phyloP scores from a whole-genome alignment of 2,797 vertebrate species.

The Schizopygopsis malacanthus region DNA sequence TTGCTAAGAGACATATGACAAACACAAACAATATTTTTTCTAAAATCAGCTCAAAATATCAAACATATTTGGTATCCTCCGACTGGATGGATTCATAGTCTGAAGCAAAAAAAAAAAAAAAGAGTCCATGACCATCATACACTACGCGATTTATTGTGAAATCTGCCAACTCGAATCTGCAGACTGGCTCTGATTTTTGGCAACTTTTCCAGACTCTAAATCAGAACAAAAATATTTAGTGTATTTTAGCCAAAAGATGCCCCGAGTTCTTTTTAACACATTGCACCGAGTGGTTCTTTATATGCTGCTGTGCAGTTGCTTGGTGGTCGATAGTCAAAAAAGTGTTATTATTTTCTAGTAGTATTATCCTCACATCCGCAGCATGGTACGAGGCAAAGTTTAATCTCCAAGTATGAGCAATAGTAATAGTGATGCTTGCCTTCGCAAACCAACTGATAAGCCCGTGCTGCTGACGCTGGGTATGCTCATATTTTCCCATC shows the following conservation, averaged over 20 bases:
- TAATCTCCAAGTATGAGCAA: conserved; percentile 3
- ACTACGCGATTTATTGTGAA: not conserved
- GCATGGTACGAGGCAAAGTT: not conserved
- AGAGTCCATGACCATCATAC: not conserved
- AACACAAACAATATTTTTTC: no score
- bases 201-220: not conserved
- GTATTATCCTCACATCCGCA: not conserved
- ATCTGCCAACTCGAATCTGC: not conserved
- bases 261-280: not conserved
- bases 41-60: no score
- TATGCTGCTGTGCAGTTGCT: not conserved
- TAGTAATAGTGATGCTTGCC: not conserved
- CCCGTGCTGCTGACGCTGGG: conserved; percentile 24
- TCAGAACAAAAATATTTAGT: not conserved
- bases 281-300: conserved; percentile 7
- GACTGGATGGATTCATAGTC: no score
- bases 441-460: not conserved
- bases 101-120: no score
- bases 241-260: not conserved
- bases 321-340: not conserved
- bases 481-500: conserved; percentile 44
- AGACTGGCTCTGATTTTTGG: not conserved
- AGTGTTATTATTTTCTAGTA: not conserved
- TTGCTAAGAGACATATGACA: no score
- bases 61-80: no score